Evolutionary conservation across 2,797 vertebrate genomes (phyloP).

Genomic region (Eutrigla gurnardus): DNA sequence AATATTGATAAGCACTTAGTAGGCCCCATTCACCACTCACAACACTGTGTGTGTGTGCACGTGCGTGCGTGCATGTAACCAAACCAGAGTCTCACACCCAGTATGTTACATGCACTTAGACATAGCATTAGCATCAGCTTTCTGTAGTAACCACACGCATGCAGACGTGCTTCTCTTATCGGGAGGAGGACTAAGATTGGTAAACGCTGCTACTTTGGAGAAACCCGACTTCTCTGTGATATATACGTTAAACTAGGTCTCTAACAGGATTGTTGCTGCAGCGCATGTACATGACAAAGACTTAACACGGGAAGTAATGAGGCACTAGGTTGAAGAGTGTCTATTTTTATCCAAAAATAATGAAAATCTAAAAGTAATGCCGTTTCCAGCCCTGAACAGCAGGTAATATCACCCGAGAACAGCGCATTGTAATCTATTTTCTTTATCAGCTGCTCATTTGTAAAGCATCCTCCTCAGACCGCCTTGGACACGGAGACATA

Average conservation of each 20-base stretch:
- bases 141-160: constrained; percentile 15
- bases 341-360: constrained; percentile 15
- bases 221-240: not conserved
- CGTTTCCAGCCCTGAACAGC: not conserved
- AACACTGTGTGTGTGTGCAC: constrained; percentile 33
- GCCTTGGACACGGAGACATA: constrained; percentile 55
- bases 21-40: constrained; percentile 49
- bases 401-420: constrained; percentile 4
- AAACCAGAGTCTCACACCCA: constrained; percentile 34
- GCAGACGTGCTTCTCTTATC: constrained; percentile 7
- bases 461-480: constrained; percentile 42
- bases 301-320: not conserved
- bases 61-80: constrained; percentile 23
- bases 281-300: not conserved
- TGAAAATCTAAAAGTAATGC: constrained; percentile 2
- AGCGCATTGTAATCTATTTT: not conserved
- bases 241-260: not conserved
- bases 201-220: not conserved
- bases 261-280: not conserved
- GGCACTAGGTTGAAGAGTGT: not conserved
- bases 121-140: constrained; percentile 37
- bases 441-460: constrained; percentile 49
- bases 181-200: not conserved
- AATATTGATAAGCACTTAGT: constrained; percentile 85
- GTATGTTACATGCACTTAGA: constrained; percentile 36